Evolutionary conservation across 2,797 vertebrate species (phyloP).

Genomic region (Amazonetta brasiliensis): DNA sequence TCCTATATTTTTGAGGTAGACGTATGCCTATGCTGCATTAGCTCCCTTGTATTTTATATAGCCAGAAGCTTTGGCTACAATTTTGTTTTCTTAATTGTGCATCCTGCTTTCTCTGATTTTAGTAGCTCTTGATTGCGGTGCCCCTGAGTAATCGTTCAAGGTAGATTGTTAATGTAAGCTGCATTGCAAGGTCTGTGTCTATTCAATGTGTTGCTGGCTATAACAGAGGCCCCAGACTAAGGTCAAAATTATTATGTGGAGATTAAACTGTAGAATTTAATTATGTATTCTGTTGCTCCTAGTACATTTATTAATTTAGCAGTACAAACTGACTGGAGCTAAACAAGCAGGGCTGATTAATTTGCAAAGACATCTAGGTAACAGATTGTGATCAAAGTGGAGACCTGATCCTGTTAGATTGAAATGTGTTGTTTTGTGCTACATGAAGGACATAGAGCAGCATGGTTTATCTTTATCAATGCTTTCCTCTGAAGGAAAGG

Average conservation of each 20-base stretch:
- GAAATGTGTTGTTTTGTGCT: slow-evolving; percentile 83
- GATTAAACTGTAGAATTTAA: slow-evolving; percentile 98
- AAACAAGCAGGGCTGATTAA: slow-evolving; percentile 86
- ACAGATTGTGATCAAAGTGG: slow-evolving; percentile 87
- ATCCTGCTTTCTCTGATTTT: slow-evolving; percentile 42
- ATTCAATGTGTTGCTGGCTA: slow-evolving; percentile 65
- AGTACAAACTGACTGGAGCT: slow-evolving; percentile 83
- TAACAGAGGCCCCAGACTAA: slow-evolving; percentile 83
- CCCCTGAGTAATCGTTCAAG: slow-evolving; percentile 34
- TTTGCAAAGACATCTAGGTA: slow-evolving; percentile 87
- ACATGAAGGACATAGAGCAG: slow-evolving; percentile 81
- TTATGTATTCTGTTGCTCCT: slow-evolving; percentile 86
- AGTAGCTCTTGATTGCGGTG: slow-evolving; percentile 23
- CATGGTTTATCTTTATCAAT: slow-evolving; percentile 84
- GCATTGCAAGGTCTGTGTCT: slow-evolving; percentile 40
- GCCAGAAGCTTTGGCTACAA: neutral
- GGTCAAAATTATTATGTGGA: slow-evolving; percentile 88
- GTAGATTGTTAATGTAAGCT: slow-evolving; percentile 47
- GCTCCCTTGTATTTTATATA: neutral
- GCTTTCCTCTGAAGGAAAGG: slow-evolving; percentile 84
- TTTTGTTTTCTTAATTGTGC: slow-evolving; percentile 48
- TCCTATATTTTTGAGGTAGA: neutral
- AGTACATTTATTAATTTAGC: slow-evolving; percentile 86
- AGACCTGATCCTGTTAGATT: slow-evolving; percentile 86
- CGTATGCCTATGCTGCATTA: neutral